Percentiles rank a stretch among this genome's conserved stretches.
These are phyloP conservation scores for Stomorhina lunata DNA, from an alignment of 2,888 invertebrate species.

Conservation along the genomic window DNA sequence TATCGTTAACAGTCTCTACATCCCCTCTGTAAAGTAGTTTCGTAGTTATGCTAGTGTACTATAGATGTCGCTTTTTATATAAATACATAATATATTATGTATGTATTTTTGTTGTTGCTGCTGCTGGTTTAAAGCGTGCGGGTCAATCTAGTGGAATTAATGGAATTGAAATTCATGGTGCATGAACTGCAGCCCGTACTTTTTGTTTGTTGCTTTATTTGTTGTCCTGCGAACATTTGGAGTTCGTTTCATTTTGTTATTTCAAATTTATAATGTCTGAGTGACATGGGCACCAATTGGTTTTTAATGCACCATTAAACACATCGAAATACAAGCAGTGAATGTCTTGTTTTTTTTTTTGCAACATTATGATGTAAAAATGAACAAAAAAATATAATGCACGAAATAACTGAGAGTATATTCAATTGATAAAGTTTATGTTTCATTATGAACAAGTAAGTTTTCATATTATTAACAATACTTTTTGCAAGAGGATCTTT, in stretches of 20 bases:
- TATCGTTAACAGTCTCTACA: conserved; percentile 33
- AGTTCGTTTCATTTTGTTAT: conserved; percentile 25
- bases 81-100: no score
- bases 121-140: conserved; percentile 70
- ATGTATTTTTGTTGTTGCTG: conserved; percentile 21
- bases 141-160: conserved; percentile 80
- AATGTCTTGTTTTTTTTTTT: not conserved
- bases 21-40: conserved; percentile 28
- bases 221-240: conserved; percentile 9
- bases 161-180: conserved; percentile 80
- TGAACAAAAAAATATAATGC: not conserved
- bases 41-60: conserved; percentile 72
- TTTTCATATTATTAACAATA: not conserved
- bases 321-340: conserved; percentile 70
- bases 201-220: conserved; percentile 35
- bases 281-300: conserved; percentile 71
- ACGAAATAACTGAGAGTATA: not conserved
- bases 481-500: no score
- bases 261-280: conserved; percentile 74
- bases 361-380: conserved; percentile 2
- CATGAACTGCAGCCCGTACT: conserved; percentile 74
- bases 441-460: conserved; percentile 10
- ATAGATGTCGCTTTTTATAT: conserved; percentile 78
- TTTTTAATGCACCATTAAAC: conserved; percentile 76
- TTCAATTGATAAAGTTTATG: conserved; percentile 2